Evolutionary conservation across 30 jellyfish, hydroid and myxozoan species (phyloP), one percentile per base, ranked within the genome.

Genomic region (Catostylus mosaicus): DNA sequence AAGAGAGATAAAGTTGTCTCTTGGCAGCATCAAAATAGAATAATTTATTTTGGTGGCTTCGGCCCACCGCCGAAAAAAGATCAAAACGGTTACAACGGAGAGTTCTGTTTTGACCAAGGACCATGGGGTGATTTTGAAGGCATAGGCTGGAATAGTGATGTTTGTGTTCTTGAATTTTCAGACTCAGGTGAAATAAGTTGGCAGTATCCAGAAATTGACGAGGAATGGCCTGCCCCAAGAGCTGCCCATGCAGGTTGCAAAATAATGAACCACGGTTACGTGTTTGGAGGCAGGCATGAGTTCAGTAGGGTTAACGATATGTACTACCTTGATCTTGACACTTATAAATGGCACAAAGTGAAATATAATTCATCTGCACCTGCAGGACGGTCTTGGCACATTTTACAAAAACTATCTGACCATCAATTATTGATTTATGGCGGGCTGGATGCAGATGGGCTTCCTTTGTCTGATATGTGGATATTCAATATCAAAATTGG

Each of bases 311-410:
- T 91, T 4, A 86, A 92, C 66, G 98, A 92, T 69, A 77, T 92
- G 91, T 80, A 57, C 64, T 60, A 72, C 30, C 56, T 92, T 34
- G 92, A 92, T 50, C 82, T 86, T 14, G 84, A 83, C 26, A 56
- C 77, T n/a, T 92, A 40, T 46, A 74, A 46, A 26, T 92, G 98
- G 98, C 62, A 51, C 62, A 77, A 24, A 74, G 73, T 80, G 38
- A 26, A 32, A 29, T 57, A 73, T 69, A 48, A 51, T 32, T 40
- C 81, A 16, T 35, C 80, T 24, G 88, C 88, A 18, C 98, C 98
- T 23, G 14, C 45, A 16, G 98, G 98, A 22, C 67, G 98, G 70
- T 92, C 98, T 2, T 92, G 98, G 98, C 96, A 92, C 65, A 72
- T 64, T 3, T 54, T 92, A 63, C 90, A 66, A 16, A 47, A 68